Base-by-base conservation (phyloP, 1,140 invertebrate genomes). In the Conus ventricosus region DNA sequence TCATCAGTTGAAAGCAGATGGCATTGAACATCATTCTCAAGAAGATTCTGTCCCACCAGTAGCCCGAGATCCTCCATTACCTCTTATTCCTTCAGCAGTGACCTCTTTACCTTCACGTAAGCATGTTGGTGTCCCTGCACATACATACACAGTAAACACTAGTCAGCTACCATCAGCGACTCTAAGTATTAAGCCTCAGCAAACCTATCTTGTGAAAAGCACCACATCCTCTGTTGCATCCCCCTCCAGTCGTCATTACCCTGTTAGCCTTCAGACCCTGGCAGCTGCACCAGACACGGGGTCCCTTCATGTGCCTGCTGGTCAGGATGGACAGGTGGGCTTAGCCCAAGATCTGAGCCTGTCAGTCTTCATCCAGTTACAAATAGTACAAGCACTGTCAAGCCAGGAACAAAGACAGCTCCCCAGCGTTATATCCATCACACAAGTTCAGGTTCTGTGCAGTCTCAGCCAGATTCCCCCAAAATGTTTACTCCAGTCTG, bases 401-500 rank as follows among this genome's bases (percentile, higher is more conserved):
- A 27, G 15, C 76, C 11, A 7, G 76, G 25, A 27, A 13, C 76
- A 27, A 23, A 23, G 10, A 7, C 39, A 39, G 3, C 39, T 39
- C 39, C 39, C 39, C 39, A 39, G 39, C 39, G 39, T 39, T 39
- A 39, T 39, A 39, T 39, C 39, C 39, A 39, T 39, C 39, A 39
- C 39, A 39, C 39, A 39, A 71, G 57, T 57, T 63, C 67, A 23
- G 25, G 23, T 57, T 39, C 39, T 25, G 25, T 27, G 11, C 76
- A 39, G n/a, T 27, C 75, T 15, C 75, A 13, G 78, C 54, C 39
- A 23, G 81, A 83, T 83, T 88, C 87, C 55, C 75, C 71, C 51
- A 54, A 60, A 80, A 88, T 88, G 88, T 85, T 90, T 85, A 88
- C 87, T 85, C 60, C 67, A 71, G 15, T 20, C 67, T 23, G 13